These are phyloP conservation scores for Lagocephalus sceleratus DNA, from an alignment of 2,797 vertebrate genomes.

Conservation along the genomic window DNA sequence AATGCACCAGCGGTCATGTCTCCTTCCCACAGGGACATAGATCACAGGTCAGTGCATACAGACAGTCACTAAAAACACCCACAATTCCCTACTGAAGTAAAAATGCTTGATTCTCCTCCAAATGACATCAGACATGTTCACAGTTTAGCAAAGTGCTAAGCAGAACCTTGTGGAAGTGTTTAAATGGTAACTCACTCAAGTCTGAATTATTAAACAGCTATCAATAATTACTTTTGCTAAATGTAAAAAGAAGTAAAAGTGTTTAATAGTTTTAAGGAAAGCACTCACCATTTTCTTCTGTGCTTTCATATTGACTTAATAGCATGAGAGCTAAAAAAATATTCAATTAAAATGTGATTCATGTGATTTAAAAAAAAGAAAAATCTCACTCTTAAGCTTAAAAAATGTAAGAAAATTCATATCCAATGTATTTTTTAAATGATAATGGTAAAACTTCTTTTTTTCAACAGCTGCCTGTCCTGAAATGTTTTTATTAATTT, in stretches of 20 bases:
- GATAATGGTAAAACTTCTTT: no score
- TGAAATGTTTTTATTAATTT: no score
- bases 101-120: conserved; percentile 26
- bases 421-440: no score
- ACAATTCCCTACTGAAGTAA: conserved; percentile 26
- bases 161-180: neutral
- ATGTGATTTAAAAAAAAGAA: no score
- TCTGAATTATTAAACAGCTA: neutral
- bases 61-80: conserved; percentile 28
- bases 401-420: no score
- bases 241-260: neutral
- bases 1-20: conserved; percentile 12
- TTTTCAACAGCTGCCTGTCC: no score
- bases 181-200: neutral
- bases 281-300: neutral
- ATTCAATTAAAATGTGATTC: no score
- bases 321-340: neutral
- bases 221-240: neutral
- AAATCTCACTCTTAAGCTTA: no score
- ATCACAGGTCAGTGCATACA: conserved; percentile 38
- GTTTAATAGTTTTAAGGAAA: neutral
- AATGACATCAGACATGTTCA: conserved; percentile 17
- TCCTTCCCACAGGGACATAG: conserved; percentile 25
- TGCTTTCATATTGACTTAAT: no score
- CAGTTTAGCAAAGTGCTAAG: conserved; percentile 5